These are phyloP conservation scores for Labeo catla DNA, from an alignment of 2,113 vertebrate species.

Conservation along the genomic window DNA sequence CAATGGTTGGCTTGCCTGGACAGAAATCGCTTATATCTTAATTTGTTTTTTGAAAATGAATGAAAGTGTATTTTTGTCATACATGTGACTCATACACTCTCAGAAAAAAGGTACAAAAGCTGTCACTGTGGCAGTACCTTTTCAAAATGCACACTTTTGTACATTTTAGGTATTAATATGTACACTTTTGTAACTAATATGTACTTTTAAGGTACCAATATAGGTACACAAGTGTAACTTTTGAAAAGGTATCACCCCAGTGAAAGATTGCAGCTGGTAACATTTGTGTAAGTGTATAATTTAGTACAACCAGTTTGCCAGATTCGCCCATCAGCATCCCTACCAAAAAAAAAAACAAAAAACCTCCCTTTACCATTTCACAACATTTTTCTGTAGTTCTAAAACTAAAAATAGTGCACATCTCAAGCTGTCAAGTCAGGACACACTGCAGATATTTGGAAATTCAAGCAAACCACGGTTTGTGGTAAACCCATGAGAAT, in stretches of 20 bases:
- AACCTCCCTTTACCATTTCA: neutral
- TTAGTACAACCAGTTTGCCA: neutral
- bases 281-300: neutral
- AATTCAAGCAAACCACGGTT: neutral
- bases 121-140: neutral
- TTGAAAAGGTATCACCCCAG: no score
- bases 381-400: neutral
- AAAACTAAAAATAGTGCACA: neutral
- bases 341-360: no score
- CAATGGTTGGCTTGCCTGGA: neutral
- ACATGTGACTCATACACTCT: neutral
- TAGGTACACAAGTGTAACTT: no score
- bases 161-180: neutral
- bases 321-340: neutral
- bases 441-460: slow-evolving; percentile 5
- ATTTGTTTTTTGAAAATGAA: neutral
- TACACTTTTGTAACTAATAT: neutral
- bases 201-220: no score
- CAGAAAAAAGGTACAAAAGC: no score
- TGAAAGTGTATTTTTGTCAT: no score
- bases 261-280: neutral
- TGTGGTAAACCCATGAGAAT: neutral
- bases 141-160: neutral
- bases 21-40: neutral
- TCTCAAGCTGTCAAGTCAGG: neutral